Evolutionary conservation across 2,113 vertebrate species (phyloP).

Genomic region (Seriola rivoliana): DNA sequence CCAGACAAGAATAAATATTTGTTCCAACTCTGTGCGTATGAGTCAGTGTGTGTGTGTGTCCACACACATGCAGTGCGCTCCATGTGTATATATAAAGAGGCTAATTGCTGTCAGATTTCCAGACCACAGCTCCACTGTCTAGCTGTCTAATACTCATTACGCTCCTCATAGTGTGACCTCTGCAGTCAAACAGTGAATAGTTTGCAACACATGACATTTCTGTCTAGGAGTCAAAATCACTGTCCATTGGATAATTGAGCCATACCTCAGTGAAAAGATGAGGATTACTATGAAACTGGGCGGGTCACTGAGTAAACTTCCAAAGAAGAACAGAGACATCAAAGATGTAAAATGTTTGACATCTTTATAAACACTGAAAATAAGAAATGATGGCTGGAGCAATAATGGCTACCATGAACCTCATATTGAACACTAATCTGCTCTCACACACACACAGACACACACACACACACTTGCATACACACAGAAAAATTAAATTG

Average conservation of each 20-base stretch:
- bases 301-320: conserved; percentile 38
- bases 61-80: conserved; percentile 38
- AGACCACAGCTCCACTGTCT: conserved; percentile 70
- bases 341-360: conserved; percentile 77
- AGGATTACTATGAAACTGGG: conserved; percentile 55
- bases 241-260: conserved; percentile 64
- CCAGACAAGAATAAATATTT: conserved; percentile 76
- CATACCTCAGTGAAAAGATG: conserved; percentile 34
- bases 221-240: conserved; percentile 62
- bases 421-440: conserved; percentile 15
- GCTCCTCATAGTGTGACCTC: conserved; percentile 75
- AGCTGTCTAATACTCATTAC: conserved; percentile 76
- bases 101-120: conserved; percentile 83
- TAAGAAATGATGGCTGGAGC: conserved; percentile 69
- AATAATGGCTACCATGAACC: conserved; percentile 78
- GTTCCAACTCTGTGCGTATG: conserved; percentile 37
- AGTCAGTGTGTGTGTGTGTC: conserved; percentile 7
- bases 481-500: conserved; percentile 40
- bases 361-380: conserved; percentile 73
- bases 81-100: conserved; percentile 70
- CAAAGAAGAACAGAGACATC: conserved; percentile 66
- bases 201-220: conserved; percentile 73
- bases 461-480: conserved; percentile 10
- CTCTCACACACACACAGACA: neutral
- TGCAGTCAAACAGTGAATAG: conserved; percentile 71